phyloP scores from a whole-genome alignment of 2,888 invertebrate species.

The Hyppa rectilinea region DNA sequence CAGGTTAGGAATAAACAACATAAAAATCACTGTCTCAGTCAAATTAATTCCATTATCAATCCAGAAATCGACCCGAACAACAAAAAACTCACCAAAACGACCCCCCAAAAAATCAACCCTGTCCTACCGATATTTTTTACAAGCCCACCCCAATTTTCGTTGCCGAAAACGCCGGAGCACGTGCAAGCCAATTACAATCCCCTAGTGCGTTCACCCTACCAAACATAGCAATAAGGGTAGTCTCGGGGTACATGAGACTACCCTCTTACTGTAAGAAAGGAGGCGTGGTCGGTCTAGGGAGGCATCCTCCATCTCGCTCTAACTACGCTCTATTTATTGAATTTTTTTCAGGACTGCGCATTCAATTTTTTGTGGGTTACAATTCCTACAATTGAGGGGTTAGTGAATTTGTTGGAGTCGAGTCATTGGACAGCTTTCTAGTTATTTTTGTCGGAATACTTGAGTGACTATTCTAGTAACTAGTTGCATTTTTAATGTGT shows the following conservation, averaged over 20 bases:
- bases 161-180: slow-evolving; percentile 69
- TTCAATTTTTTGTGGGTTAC: slow-evolving; percentile 54
- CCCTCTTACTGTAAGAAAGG: slow-evolving; percentile 78
- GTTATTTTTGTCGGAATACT: slow-evolving; percentile 11
- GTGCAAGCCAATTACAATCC: slow-evolving; percentile 79
- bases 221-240: slow-evolving; percentile 65
- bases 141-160: slow-evolving; percentile 66
- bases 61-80: slow-evolving; percentile 13
- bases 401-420: slow-evolving; percentile 15
- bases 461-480: not conserved
- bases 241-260: slow-evolving; percentile 75
- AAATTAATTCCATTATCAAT: not conserved
- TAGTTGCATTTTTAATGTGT: not conserved
- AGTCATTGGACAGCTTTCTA: slow-evolving; percentile 1
- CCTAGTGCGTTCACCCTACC: slow-evolving; percentile 75
- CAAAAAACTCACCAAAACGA: slow-evolving; percentile 15
- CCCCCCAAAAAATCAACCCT: slow-evolving; percentile 21
- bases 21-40: not conserved
- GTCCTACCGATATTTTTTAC: slow-evolving; percentile 41
- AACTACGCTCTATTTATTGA: slow-evolving; percentile 57
- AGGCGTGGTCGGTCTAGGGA: slow-evolving; percentile 80
- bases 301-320: slow-evolving; percentile 76
- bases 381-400: slow-evolving; percentile 3
- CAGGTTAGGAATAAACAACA: accelerated
- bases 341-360: slow-evolving; percentile 61